A percentile compares a stretch with the other conserved stretches of the same genome.
phyloP scores from a whole-genome alignment of 2,113 vertebrate species.

The Pangasianodon gigas region DNA sequence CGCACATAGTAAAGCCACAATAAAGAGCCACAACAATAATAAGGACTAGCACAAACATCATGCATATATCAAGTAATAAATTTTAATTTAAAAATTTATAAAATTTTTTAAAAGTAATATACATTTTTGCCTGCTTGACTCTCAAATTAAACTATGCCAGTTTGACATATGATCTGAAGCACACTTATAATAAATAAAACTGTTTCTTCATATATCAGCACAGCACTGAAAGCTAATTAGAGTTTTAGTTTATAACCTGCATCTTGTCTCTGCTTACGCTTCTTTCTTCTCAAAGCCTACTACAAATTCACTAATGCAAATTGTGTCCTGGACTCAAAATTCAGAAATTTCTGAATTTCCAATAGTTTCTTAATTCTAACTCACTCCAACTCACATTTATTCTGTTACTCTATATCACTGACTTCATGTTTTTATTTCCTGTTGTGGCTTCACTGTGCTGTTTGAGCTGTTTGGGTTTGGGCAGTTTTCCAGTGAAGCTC shows the following conservation, averaged over 20 bases:
- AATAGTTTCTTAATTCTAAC: neutral
- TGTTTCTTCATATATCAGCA: neutral
- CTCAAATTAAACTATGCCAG: neutral
- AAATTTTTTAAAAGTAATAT: neutral
- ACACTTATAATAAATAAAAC: neutral
- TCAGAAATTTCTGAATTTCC: neutral
- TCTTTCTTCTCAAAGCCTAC: neutral
- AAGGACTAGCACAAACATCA: neutral
- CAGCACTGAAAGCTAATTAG: too few species aligned
- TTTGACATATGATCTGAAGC: neutral
- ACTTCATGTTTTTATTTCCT: neutral
- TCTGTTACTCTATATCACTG: neutral
- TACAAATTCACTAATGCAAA: neutral
- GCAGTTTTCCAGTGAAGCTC: neutral
- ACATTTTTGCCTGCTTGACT: neutral
- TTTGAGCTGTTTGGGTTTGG: conserved; percentile 3
- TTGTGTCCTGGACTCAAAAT: neutral
- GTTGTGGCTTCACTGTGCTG: conserved; percentile 4
- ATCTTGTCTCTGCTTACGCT: neutral
- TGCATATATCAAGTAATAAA: neutral
- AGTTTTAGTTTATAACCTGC: neutral
- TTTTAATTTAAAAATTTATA: too few species aligned
- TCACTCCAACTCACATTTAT: neutral
- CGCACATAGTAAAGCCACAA: neutral
- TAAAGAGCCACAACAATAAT: neutral